Conservation (phyloP, 2,797 vertebrate species). For the Gallinago stenura region DNA sequence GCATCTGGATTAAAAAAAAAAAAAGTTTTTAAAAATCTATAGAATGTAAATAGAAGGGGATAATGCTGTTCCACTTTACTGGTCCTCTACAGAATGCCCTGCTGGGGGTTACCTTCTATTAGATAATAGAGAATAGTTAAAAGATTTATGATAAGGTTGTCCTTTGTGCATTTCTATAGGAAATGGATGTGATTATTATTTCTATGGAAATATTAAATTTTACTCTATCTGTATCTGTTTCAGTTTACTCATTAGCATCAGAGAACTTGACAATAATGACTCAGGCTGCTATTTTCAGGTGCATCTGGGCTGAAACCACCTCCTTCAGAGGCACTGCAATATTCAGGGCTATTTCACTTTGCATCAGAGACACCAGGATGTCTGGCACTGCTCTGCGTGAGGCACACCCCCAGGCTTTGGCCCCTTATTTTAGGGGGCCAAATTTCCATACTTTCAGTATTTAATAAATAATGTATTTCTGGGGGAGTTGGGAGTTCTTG, state of each 20-base stretch:
- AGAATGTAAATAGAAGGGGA: neutral
- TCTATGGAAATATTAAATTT: neutral
- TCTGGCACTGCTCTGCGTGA: fast-evolving
- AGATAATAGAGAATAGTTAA: neutral
- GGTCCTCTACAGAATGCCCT: neutral
- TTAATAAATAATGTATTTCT: neutral
- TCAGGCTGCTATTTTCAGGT: constrained; percentile 33
- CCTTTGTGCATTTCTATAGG: neutral
- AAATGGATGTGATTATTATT: neutral
- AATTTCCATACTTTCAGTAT: neutral
- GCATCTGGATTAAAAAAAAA: fast-evolving
- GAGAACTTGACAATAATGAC: constrained; percentile 1
- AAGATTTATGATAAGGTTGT: neutral
- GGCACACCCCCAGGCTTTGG: neutral
- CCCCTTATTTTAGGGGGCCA: neutral
- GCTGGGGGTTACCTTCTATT: neutral
- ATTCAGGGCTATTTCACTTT: neutral
- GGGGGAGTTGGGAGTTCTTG: neutral
- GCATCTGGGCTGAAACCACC: neutral
- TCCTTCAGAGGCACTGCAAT: neutral
- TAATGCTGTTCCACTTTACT: neutral
- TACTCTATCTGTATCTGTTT: neutral
- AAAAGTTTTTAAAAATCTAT: neutral
- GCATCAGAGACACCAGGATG: neutral
- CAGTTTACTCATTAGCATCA: constrained; percentile 7